These are phyloP conservation scores for Betta splendens DNA, from an alignment of 2,797 vertebrate genomes.

Conservation along the genomic window DNA sequence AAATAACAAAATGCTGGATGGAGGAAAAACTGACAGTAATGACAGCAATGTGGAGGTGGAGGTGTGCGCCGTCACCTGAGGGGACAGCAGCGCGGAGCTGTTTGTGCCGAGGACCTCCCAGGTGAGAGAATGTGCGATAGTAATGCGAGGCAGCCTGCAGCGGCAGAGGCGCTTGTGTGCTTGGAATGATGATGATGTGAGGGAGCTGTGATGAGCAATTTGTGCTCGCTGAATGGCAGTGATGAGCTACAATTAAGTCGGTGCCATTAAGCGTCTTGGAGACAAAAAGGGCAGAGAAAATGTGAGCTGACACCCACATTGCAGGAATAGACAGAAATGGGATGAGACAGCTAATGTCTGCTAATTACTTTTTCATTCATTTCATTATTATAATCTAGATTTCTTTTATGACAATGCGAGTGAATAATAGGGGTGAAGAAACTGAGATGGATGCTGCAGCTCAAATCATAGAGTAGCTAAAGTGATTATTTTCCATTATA, in stretches of 20 bases:
- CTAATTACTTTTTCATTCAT: neutral
- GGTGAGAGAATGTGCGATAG: constrained; percentile 7
- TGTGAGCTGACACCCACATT: constrained; percentile 35
- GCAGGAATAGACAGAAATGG: constrained; percentile 25
- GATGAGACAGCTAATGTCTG: constrained; percentile 20
- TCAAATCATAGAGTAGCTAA: neutral
- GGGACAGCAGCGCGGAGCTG: neutral
- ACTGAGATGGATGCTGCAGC: neutral
- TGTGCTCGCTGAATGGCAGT: constrained; percentile 68
- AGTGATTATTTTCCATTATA: too few species aligned
- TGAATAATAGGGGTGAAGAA: constrained; percentile 12
- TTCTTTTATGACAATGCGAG: constrained; percentile 1
- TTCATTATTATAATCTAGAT: neutral
- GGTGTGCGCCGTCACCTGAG: constrained; percentile 1
- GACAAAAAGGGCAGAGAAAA: constrained; percentile 34
- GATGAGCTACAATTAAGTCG: constrained; percentile 58
- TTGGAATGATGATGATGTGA: constrained; percentile 44
- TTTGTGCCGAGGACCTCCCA: neutral
- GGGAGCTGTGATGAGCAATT: constrained; percentile 63
- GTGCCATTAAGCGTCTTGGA: constrained; percentile 28
- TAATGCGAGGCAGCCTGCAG: constrained; percentile 24
- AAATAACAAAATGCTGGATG: too few species aligned
- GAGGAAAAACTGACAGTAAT: neutral
- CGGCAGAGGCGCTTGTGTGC: constrained; percentile 31
- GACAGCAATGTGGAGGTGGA: neutral